A percentile compares a stretch with the other conserved stretches of the same genome.
Evolutionary conservation across 1,140 invertebrate species (phyloP).

Genomic region (Bombus affinis): DNA sequence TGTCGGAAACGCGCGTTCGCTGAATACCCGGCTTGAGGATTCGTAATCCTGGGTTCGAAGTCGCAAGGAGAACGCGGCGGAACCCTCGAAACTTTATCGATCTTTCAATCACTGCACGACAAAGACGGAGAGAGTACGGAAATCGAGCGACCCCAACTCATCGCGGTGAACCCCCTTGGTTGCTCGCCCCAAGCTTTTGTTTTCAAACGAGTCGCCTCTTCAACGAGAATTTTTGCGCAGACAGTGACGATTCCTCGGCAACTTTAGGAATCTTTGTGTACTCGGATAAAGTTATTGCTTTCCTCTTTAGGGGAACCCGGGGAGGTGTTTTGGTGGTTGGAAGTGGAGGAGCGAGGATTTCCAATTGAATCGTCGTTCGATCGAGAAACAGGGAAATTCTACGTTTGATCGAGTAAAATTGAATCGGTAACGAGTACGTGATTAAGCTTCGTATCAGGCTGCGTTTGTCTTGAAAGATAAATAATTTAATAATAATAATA

Average conservation of each 20-base stretch:
- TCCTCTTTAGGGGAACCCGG: too few species aligned
- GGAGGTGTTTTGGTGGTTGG: too few species aligned
- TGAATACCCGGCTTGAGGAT: constrained; percentile 61
- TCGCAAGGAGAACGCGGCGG: constrained; percentile 12
- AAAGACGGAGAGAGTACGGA: constrained; percentile 16
- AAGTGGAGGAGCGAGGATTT: not conserved
- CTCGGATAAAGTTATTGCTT: not conserved
- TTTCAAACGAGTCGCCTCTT: not conserved
- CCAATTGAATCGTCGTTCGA: not conserved
- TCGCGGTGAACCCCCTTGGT: not conserved
- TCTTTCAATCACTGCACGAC: constrained; percentile 7
- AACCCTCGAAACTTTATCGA: constrained; percentile 67
- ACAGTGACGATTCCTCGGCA: not conserved
- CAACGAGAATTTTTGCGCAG: not conserved
- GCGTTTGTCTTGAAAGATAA: too few species aligned
- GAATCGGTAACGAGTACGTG: too few species aligned
- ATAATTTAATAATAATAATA: too few species aligned
- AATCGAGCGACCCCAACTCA: constrained; percentile 42
- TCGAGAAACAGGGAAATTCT: not conserved
- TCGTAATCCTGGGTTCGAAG: constrained; percentile 60
- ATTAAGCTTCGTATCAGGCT: not conserved
- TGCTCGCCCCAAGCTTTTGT: constrained; percentile 16
- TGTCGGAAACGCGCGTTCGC: too few species aligned
- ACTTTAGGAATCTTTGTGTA: not conserved
- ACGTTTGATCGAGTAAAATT: not conserved